phyloP scores from a whole-genome alignment of 1,140 invertebrate genomes.

The Coenobita brevimanus region DNA sequence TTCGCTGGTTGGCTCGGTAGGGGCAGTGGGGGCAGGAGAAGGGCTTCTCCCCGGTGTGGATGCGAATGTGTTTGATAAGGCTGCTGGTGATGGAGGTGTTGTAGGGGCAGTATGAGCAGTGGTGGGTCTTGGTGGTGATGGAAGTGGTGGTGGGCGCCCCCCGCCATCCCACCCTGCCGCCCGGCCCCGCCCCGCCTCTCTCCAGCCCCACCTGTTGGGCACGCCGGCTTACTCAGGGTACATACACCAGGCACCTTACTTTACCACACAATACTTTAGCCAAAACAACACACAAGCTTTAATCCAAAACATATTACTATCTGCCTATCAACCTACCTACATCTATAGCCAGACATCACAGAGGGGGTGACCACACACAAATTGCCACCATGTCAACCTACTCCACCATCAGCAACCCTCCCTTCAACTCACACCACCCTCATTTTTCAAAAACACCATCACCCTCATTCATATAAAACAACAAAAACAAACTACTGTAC shows the following conservation, averaged over 20 bases:
- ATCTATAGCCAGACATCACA: no score
- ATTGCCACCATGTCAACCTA: no score
- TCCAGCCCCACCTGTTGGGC: background rate
- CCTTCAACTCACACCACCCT: no score
- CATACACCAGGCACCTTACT: no score
- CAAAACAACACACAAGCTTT: no score
- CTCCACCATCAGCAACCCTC: no score
- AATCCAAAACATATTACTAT: no score
- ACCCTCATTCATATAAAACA: no score
- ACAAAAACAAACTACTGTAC: no score
- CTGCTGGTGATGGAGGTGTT: slow-evolving; percentile 40
- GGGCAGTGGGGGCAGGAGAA: slow-evolving; percentile 35
- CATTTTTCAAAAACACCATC: no score
- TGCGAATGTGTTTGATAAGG: slow-evolving; percentile 41
- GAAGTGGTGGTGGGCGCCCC: background rate
- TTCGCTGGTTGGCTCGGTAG: slow-evolving; percentile 48
- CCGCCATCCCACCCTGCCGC: slow-evolving; percentile 24
- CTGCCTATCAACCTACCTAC: no score
- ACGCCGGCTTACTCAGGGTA: background rate
- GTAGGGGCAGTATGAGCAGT: slow-evolving; percentile 35
- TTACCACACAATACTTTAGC: background rate
- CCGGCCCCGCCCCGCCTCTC: slow-evolving; percentile 34
- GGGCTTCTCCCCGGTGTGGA: slow-evolving; percentile 48
- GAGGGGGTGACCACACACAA: no score
- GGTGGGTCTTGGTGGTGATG: slow-evolving; percentile 34